Percentiles rank a stretch among this genome's conserved stretches.
Conservation (phyloP, 2,797 vertebrate genomes). For the Chromis chromis region DNA sequence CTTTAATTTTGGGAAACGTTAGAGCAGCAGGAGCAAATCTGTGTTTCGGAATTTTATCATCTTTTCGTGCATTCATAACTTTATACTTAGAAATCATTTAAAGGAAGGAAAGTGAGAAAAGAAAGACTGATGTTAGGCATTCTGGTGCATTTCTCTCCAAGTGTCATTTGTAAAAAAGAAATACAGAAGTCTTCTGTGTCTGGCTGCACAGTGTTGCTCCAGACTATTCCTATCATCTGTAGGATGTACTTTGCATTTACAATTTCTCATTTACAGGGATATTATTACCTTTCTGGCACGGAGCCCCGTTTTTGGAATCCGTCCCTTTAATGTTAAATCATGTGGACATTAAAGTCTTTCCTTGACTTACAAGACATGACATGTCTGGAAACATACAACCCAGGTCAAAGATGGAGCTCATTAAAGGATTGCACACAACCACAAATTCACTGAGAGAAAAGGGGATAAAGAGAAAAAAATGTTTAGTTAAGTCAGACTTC, state of each 20-base stretch:
- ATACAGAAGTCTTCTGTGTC: conserved; percentile 37
- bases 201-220: conserved; percentile 5
- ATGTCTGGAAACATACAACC: conserved; percentile 84
- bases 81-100: conserved; percentile 1
- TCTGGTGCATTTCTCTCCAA: not conserved
- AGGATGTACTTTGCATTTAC: conserved; percentile 74
- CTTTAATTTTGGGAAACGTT: conserved; percentile 31
- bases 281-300: conserved; percentile 77
- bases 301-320: conserved; percentile 62
- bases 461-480: conserved; percentile 69
- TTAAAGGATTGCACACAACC: conserved; percentile 85
- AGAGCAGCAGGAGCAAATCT: conserved; percentile 11
- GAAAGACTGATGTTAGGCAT: not conserved
- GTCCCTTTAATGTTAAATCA: conserved; percentile 80
- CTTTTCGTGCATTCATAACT: conserved; percentile 22
- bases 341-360: conserved; percentile 83
- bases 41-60: conserved; percentile 15
- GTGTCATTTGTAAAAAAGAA: not conserved
- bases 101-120: not conserved
- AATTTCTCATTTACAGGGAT: conserved; percentile 75
- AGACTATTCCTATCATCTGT: conserved; percentile 55
- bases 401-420: conserved; percentile 86
- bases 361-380: conserved; percentile 86
- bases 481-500: conserved; percentile 80
- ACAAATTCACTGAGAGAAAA: conserved; percentile 72